phyloP scores from a whole-genome alignment of 2,113 vertebrate genomes.

The Melozone crissalis region DNA sequence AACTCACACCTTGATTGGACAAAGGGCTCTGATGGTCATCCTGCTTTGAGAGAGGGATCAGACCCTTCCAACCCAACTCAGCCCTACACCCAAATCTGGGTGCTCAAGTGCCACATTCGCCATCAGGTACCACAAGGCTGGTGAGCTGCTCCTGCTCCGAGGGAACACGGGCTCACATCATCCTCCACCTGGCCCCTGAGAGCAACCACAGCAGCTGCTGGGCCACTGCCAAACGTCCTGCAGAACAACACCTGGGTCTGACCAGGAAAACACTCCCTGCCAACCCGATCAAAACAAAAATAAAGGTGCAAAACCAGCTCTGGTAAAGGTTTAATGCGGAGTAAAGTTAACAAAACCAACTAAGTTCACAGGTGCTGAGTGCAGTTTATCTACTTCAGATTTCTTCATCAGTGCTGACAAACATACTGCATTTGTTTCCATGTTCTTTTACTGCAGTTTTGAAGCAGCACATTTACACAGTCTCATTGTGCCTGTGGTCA shows the following conservation, averaged over 20 bases:
- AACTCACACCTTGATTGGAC: not conserved
- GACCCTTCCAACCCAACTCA: not conserved
- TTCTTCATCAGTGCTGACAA: not conserved
- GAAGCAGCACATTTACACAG: not conserved
- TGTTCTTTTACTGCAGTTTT: not conserved
- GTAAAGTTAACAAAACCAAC: not conserved
- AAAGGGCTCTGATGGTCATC: too few species aligned
- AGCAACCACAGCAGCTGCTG: not conserved
- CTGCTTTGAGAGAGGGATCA: not conserved
- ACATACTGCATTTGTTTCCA: not conserved
- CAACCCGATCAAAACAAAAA: not conserved
- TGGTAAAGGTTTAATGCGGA: not conserved
- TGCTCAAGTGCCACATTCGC: rapidly evolving
- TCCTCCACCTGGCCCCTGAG: rapidly evolving
- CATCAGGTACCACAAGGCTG: rapidly evolving
- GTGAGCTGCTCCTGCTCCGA: not conserved
- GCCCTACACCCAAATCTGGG: rapidly evolving
- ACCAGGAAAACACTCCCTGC: not conserved
- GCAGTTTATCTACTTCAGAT: not conserved
- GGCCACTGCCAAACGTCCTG: not conserved
- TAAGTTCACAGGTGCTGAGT: not conserved
- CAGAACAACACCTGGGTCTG: rapidly evolving
- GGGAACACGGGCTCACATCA: rapidly evolving
- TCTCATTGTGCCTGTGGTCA: not conserved
- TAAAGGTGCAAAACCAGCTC: not conserved